Evolutionary conservation across 1,140 invertebrate genomes (phyloP).

Genomic region (Calycopis cecrops): DNA sequence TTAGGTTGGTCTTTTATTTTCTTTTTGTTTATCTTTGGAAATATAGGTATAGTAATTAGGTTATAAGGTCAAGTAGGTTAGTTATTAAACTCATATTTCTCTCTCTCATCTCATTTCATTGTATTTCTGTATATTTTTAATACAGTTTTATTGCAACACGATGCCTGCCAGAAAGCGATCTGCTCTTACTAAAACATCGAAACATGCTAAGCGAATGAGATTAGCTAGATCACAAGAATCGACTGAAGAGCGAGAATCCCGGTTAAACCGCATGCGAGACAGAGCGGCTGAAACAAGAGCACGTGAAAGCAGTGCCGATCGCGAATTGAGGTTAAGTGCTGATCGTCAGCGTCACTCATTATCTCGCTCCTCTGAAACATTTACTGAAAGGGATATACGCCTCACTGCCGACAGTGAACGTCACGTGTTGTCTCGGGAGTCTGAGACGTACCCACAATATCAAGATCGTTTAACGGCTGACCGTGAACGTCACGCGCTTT

Average conservation of each 20-base stretch:
- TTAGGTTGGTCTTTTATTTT: too few relatives aligned
- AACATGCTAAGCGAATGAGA: slow-evolving; percentile 21
- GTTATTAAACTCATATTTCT: too few relatives aligned
- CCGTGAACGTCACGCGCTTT: neutral
- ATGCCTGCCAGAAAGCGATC: slow-evolving; percentile 23
- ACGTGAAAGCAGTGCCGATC: slow-evolving; percentile 16
- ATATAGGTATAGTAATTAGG: too few relatives aligned
- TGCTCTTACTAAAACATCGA: slow-evolving; percentile 23
- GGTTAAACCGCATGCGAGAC: slow-evolving; percentile 23
- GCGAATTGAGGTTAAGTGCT: slow-evolving; percentile 23
- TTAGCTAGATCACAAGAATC: slow-evolving; percentile 23
- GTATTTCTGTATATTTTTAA: too few relatives aligned
- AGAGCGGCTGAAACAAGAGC: slow-evolving; percentile 12
- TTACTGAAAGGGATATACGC: slow-evolving; percentile 21
- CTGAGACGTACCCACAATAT: neutral
- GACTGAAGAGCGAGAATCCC: slow-evolving; percentile 23
- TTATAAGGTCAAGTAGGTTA: too few relatives aligned
- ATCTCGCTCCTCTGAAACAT: slow-evolving; percentile 20
- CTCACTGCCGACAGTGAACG: slow-evolving; percentile 21
- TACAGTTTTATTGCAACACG: too few relatives aligned
- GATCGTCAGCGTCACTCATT: slow-evolving; percentile 18
- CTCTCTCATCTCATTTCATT: too few relatives aligned
- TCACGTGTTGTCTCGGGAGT: neutral
- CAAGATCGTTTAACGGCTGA: neutral
- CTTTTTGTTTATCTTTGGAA: too few relatives aligned